phyloP scores from a whole-genome alignment of 2,888 invertebrate species.

The Eupithecia inturbata region DNA sequence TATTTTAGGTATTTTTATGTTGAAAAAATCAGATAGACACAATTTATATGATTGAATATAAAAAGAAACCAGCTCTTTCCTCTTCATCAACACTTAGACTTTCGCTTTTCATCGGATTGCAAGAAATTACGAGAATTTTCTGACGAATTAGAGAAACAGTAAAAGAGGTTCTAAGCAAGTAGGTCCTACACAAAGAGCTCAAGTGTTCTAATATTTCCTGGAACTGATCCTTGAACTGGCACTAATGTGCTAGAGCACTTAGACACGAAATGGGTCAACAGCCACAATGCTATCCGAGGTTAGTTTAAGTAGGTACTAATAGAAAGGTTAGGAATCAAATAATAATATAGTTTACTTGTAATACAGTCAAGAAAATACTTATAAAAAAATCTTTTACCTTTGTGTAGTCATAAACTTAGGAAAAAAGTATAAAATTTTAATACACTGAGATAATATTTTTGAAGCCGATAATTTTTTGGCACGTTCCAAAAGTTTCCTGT shows the following conservation, averaged over 20 bases:
- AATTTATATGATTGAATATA: no score
- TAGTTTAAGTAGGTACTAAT: conserved; percentile 11
- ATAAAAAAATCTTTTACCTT: no score
- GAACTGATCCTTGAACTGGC: conserved; percentile 19
- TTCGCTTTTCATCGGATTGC: neutral
- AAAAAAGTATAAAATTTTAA: neutral
- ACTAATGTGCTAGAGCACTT: conserved; percentile 31
- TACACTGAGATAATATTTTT: neutral
- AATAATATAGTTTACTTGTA: neutral
- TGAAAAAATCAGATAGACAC: no score
- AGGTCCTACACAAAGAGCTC: neutral
- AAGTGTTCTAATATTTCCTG: conserved; percentile 9
- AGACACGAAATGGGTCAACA: conserved; percentile 31
- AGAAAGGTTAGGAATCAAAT: neutral
- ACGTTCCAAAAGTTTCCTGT: neutral
- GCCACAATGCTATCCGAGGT: conserved; percentile 23
- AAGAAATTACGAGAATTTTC: neutral
- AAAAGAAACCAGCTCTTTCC: neutral
- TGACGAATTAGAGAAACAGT: neutral
- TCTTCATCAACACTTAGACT: neutral
- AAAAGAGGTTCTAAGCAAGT: neutral
- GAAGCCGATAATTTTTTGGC: neutral
- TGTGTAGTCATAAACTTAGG: no score
- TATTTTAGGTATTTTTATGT: no score
- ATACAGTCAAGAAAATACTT: neutral